Base-by-base conservation (phyloP, 1,140 invertebrate genomes). In the Drosophila nikananu region DNA sequence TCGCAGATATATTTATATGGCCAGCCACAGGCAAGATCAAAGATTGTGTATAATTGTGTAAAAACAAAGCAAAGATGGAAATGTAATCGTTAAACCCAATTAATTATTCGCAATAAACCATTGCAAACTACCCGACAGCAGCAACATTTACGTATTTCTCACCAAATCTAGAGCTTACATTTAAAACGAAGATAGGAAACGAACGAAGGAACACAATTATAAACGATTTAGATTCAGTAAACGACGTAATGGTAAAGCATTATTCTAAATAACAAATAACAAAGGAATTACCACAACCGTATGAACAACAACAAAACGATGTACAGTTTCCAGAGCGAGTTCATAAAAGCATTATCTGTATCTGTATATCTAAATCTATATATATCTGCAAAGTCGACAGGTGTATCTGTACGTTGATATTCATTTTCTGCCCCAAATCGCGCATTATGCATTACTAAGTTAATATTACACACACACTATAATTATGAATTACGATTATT, bases 161-260 rank as follows among this genome's bases (percentile, higher is more conserved):
- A 87, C 84, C 84, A 87, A 87, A 87, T 89, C 84, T 87, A 87
- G 84, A 89, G 81, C 84, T 87, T 89, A 87, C 81, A 89, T 71
- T 72, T 48, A 78, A 57, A 65, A 59, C 57, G 32, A 58, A 41
- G 68, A 68, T 39, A 57, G 54, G 35, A 57, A 57, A 30, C 19
- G 32, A 63, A 32, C 42, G 65, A 42, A 49, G 62, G 51, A 75
- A 68, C 39, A 68, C 74, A 84, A 77, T 77, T 68, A 83, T 41
- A 68, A 48, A 64, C 52, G 67, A 81, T 51, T 61, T 55, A 60
- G 66, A 65, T 72, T 42, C 61, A 65, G 61, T 58, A 61, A 77
- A 42, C 60, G 25, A 37, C 41, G 42, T 21, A 39, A 48, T 70
- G 75, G 75, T 77, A 77, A 83, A 76, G 55, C 35, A 87, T 71